Percentiles rank a stretch among this genome's conserved stretches.
Conservation (phyloP, 2,113 vertebrate genomes). For the Prietella phreatophila region DNA sequence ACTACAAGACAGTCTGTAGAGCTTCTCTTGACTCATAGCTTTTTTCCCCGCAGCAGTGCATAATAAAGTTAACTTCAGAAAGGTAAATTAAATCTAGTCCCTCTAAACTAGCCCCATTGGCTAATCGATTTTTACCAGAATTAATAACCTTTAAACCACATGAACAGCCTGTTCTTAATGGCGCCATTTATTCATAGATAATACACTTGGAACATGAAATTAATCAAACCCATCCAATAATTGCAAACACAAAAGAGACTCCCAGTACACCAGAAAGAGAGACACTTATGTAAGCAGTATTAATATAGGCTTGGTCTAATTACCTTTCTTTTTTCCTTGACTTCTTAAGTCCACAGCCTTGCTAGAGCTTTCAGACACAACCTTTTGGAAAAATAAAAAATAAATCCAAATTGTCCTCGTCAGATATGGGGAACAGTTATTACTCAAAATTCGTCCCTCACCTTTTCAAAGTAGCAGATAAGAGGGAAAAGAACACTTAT, state of each 20-base stretch:
- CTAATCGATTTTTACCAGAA: background rate
- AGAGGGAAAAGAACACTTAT: background rate
- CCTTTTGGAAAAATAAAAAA: background rate
- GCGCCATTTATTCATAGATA: constrained; percentile 15
- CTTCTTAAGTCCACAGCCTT: background rate
- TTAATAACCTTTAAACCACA: constrained; percentile 16
- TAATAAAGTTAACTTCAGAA: background rate
- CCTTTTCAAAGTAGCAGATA: constrained; percentile 20
- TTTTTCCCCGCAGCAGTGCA: background rate
- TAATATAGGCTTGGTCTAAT: constrained; percentile 42
- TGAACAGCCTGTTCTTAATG: background rate
- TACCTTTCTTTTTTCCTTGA: constrained; percentile 15
- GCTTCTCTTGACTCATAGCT: background rate
- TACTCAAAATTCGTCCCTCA: constrained; percentile 25
- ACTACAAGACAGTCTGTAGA: background rate
- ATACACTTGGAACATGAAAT: background rate
- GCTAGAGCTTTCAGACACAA: constrained; percentile 27
- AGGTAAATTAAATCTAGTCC: background rate
- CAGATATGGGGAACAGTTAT: constrained; percentile 11
- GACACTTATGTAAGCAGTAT: constrained; percentile 29
- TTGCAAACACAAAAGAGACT: background rate
- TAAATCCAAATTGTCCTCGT: constrained; percentile 9
- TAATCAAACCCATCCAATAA: constrained; percentile 24
- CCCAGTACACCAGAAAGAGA: background rate
- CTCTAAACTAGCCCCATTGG: background rate